A percentile compares a stretch with the other conserved stretches of the same genome.
Conservation (phyloP, 2,113 vertebrate genomes). For the Lophochroa leadbeateri region DNA sequence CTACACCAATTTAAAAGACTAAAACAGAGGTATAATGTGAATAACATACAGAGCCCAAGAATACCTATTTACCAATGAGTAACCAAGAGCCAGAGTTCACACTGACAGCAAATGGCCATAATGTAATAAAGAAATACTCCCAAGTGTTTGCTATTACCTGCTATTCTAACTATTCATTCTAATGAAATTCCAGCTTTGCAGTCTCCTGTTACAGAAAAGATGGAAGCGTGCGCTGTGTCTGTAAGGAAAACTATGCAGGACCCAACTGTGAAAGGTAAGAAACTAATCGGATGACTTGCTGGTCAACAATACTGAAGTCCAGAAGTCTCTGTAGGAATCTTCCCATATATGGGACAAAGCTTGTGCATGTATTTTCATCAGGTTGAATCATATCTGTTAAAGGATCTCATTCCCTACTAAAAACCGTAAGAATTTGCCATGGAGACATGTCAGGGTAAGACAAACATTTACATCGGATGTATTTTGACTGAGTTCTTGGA, state of each 20-base stretch:
- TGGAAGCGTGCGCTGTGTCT: conserved; percentile 83
- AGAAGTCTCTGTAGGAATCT: neutral
- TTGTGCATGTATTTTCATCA: neutral
- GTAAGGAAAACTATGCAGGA: conserved; percentile 91
- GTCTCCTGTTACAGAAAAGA: conserved; percentile 85
- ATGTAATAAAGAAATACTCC: neutral
- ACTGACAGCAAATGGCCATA: neutral
- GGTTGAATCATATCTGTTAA: neutral
- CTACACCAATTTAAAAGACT: neutral
- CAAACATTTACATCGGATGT: neutral
- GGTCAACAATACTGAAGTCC: neutral
- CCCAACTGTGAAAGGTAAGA: conserved; percentile 93
- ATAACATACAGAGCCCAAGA: neutral
- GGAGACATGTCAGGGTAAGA: neutral
- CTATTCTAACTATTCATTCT: neutral
- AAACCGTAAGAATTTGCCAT: neutral
- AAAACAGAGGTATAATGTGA: neutral
- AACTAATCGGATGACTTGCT: neutral
- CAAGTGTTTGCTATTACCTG: neutral
- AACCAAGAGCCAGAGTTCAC: neutral
- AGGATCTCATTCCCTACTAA: neutral
- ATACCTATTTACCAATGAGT: neutral
- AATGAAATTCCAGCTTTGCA: conserved; percentile 84
- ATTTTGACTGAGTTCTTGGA: neutral
- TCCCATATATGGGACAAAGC: neutral